Evolutionary conservation across 2,113 vertebrate genomes (phyloP).

Genomic region (Perccottus glenii): DNA sequence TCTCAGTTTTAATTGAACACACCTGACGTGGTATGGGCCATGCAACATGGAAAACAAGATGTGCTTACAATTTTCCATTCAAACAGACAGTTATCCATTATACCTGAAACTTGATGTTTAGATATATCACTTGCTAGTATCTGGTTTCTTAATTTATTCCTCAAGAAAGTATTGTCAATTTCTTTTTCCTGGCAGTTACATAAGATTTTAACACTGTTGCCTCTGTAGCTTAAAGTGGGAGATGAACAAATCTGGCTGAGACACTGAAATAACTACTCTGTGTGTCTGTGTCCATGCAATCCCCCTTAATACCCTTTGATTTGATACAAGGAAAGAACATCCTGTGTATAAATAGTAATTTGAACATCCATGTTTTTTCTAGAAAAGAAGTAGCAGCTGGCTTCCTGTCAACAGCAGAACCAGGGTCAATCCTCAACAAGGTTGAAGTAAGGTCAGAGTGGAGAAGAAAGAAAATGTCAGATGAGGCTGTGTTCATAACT

Average conservation of each 20-base stretch:
- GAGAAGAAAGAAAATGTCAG: conserved; percentile 21
- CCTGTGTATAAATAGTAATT: conserved; percentile 48
- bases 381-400: conserved; percentile 71
- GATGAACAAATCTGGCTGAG: conserved; percentile 18
- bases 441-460: conserved; percentile 42
- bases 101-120: conserved; percentile 6
- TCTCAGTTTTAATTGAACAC: conserved; percentile 49
- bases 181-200: conserved; percentile 31
- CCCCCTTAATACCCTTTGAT: conserved; percentile 60
- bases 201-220: conserved; percentile 35
- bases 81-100: background rate
- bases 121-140: background rate
- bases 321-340: conserved; percentile 59
- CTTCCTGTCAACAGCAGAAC: conserved; percentile 50
- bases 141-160: background rate
- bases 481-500: conserved; percentile 8
- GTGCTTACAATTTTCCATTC: conserved; percentile 27
- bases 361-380: conserved; percentile 48
- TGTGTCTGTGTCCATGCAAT: conserved; percentile 26
- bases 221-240: conserved; percentile 24
- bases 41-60: conserved; percentile 48
- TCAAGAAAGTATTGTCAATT: conserved; percentile 5
- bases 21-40: conserved; percentile 26
- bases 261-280: conserved; percentile 36
- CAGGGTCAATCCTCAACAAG: conserved; percentile 26